Conservation (phyloP, 1,140 invertebrate species). For the Hylaeus anthracinus region DNA sequence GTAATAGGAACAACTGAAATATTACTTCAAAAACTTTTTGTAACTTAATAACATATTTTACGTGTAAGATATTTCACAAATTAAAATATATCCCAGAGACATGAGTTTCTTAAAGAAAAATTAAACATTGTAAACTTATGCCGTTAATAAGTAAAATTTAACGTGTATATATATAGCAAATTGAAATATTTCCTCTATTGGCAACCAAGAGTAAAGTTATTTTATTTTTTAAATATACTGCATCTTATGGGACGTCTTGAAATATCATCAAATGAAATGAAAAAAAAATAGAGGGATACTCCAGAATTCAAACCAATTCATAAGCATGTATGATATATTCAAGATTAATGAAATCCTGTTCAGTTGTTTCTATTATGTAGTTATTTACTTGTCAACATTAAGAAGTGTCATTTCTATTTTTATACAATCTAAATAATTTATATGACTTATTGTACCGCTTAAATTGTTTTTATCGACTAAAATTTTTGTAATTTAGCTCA, state of each 20-base stretch:
- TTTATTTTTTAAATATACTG: not conserved
- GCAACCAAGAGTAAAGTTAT: not conserved
- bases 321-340: constrained; percentile 41
- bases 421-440: constrained; percentile 10
- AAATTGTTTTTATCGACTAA: constrained; percentile 27
- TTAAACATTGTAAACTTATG: constrained; percentile 6
- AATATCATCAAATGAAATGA: not conserved
- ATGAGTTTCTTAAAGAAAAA: constrained; percentile 3
- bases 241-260: too few species aligned
- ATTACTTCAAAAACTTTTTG: constrained; percentile 31
- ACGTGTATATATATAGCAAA: not conserved
- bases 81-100: constrained; percentile 27
- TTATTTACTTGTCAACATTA: constrained; percentile 19
- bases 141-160: constrained; percentile 9
- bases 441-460: constrained; percentile 18
- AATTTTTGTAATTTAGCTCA: constrained; percentile 4
- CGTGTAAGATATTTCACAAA: constrained; percentile 28
- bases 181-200: not conserved
- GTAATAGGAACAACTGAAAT: constrained; percentile 17
- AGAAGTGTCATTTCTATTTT: not conserved
- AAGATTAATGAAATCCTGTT: constrained; percentile 36
- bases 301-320: constrained; percentile 19
- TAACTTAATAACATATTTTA: constrained; percentile 43
- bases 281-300: constrained; percentile 30
- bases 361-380: constrained; percentile 24